A percentile compares a stretch with the other conserved stretches of the same genome.
phyloP scores from a whole-genome alignment of 2,888 invertebrate genomes.

The Hartigia nigra region DNA sequence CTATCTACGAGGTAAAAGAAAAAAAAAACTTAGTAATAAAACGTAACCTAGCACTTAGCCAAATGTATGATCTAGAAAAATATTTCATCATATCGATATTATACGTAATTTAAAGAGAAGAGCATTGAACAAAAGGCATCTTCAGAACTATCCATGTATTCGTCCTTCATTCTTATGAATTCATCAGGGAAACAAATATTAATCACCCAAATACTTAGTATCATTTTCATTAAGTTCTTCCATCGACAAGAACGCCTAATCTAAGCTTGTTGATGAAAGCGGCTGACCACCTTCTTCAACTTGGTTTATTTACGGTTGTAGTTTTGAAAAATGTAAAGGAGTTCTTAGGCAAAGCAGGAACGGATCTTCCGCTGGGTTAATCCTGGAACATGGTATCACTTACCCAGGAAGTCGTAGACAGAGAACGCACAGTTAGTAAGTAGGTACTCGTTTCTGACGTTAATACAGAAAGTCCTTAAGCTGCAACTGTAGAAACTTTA shows the following conservation, averaged over 20 bases:
- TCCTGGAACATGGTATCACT: background rate
- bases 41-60: background rate
- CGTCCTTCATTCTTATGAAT: background rate
- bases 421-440: background rate
- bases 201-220: background rate
- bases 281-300: background rate
- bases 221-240: background rate
- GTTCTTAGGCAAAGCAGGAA: background rate
- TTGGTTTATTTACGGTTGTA: background rate
- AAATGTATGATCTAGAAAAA: background rate
- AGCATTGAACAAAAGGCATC: background rate
- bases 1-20: background rate
- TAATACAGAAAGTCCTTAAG: slow-evolving; percentile 6
- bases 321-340: background rate
- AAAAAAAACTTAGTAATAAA: background rate
- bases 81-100: background rate
- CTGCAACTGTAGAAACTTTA: background rate
- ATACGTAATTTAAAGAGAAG: background rate
- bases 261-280: background rate
- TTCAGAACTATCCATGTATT: background rate
- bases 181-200: background rate
- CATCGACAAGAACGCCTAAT: background rate
- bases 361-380: background rate
- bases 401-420: background rate
- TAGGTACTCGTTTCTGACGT: background rate